Evolutionary conservation across 2,888 invertebrate species (phyloP).

Genomic region (Eledona agricola): DNA sequence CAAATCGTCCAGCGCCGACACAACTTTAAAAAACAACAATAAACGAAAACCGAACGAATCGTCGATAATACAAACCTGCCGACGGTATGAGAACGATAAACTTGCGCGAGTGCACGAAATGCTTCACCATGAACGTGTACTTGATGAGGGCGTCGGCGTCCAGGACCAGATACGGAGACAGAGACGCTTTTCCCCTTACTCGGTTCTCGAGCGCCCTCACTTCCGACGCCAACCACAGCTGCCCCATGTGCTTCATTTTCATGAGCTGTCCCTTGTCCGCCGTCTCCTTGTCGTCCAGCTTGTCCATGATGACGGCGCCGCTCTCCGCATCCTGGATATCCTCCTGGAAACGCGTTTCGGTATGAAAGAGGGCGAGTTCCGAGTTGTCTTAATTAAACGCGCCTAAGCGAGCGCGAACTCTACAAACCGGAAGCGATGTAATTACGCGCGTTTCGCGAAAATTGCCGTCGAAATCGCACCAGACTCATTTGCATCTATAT

Average conservation of each 20-base stretch:
- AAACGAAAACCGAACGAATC: too few species aligned
- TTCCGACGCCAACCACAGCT: conserved; percentile 88
- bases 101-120: conserved; percentile 81
- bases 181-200: conserved; percentile 66
- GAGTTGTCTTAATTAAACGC: conserved; percentile 44
- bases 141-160: conserved; percentile 84
- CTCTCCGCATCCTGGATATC: conserved; percentile 42
- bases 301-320: conserved; percentile 38
- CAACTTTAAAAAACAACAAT: conserved; percentile 69
- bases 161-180: conserved; percentile 88
- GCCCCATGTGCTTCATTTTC: conserved; percentile 86
- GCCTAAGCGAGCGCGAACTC: conserved; percentile 37
- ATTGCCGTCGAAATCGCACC: conserved; percentile 53
- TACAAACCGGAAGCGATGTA: conserved; percentile 54
- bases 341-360: conserved; percentile 38
- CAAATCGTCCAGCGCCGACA: conserved; percentile 86
- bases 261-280: conserved; percentile 61
- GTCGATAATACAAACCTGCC: conserved; percentile 74
- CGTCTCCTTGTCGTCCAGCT: conserved; percentile 35
- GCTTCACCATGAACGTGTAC: conserved; percentile 80
- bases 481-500: conserved; percentile 52
- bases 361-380: conserved; percentile 15
- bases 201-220: conserved; percentile 85
- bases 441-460: conserved; percentile 56
- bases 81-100: conserved; percentile 90